Evolutionary conservation across 1,140 invertebrate species (phyloP).

Genomic region (Popillia japonica): DNA sequence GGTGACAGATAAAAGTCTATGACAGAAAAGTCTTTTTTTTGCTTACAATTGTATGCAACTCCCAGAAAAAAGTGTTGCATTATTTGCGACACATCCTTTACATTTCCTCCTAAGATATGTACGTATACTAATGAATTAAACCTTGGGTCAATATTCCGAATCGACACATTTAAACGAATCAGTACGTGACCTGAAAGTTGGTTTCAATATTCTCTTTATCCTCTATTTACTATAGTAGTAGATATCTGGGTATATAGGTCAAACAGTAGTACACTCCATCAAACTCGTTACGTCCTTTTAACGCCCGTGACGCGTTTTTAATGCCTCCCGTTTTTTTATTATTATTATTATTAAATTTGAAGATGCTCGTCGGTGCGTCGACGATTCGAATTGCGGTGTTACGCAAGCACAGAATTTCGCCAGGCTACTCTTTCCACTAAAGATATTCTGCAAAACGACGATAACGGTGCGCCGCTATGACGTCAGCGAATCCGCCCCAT

Average conservation of each 20-base stretch:
- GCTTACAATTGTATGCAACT: too few relatives aligned
- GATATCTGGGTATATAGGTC: neutral
- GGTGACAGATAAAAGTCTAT: too few relatives aligned
- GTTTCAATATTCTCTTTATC: neutral
- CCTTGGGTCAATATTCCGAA: neutral
- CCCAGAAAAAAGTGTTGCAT: too few relatives aligned
- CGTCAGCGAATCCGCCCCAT: constrained; percentile 16
- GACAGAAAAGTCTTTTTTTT: too few relatives aligned
- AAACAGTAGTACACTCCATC: constrained; percentile 3
- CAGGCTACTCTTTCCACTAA: neutral
- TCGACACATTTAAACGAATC: neutral
- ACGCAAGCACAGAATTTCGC: neutral
- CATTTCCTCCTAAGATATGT: too few relatives aligned
- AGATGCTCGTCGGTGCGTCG: neutral
- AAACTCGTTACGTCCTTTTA: constrained; percentile 3
- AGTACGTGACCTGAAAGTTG: neutral
- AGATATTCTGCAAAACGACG: neutral
- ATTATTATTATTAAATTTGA: too few relatives aligned
- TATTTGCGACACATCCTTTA: too few relatives aligned
- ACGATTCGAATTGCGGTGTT: neutral
- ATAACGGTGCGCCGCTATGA: neutral
- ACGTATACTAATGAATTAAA: too few relatives aligned
- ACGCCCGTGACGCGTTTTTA: neutral
- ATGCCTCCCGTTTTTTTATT: neutral
- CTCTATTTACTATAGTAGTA: neutral